phyloP scores from a whole-genome alignment of 2,888 invertebrate genomes.

The Busseola fusca region DNA sequence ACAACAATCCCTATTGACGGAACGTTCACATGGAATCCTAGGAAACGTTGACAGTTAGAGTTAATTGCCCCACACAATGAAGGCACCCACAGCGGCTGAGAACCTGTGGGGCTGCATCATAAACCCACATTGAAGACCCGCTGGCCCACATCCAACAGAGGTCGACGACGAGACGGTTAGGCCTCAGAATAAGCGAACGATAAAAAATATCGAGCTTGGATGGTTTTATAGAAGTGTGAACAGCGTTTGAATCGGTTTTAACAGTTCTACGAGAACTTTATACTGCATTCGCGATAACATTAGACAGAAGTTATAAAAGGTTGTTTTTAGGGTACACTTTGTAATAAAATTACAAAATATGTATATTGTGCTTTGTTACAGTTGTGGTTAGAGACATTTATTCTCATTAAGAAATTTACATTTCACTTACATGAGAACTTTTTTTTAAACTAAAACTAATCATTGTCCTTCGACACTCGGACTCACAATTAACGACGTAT shows the following conservation, averaged over 20 bases:
- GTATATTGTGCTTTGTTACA: no score
- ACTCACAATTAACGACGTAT: no score
- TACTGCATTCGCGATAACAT: no score
- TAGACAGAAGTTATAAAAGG: no score
- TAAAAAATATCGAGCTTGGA: conserved; percentile 48
- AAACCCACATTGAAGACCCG: conserved; percentile 85
- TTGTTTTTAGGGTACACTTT: no score
- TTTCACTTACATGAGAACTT: no score
- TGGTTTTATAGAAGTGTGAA: conserved; percentile 45
- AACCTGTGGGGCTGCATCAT: conserved; percentile 75
- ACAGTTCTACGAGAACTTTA: conserved; percentile 16
- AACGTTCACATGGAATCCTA: conserved; percentile 77
- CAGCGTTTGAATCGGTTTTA: conserved; percentile 27
- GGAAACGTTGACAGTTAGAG: conserved; percentile 76
- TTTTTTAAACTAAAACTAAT: no score
- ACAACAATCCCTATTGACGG: conserved; percentile 65
- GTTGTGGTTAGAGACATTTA: no score
- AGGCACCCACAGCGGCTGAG: conserved; percentile 69
- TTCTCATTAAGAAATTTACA: no score
- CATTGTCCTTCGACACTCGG: no score
- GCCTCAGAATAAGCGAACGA: conserved; percentile 56
- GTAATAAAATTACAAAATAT: no score
- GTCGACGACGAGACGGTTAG: conserved; percentile 56
- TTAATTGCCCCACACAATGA: conserved; percentile 81
- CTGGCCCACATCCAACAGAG: conserved; percentile 76